Percentiles rank a stretch among this genome's conserved stretches.
phyloP scores from a whole-genome alignment of 2,888 invertebrate genomes.

The Stenodera caucasica region DNA sequence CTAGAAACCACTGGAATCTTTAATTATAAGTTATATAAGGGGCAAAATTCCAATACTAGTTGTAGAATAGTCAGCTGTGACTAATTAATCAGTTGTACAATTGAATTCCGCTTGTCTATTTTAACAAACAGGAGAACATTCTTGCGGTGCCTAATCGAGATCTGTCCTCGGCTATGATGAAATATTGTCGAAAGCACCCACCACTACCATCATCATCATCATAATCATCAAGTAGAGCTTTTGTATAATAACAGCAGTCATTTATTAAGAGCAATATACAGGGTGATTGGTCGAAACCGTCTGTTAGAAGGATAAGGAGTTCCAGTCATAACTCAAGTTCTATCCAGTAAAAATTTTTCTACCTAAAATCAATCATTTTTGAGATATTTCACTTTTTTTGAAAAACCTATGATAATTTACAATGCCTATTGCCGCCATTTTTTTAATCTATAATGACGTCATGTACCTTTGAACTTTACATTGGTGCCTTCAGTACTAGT shows the following conservation, averaged over 20 bases:
- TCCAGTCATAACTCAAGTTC: too few relatives aligned
- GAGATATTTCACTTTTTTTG: too few relatives aligned
- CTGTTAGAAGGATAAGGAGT: too few relatives aligned
- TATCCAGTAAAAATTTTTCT: too few relatives aligned
- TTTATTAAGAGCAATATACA: constrained; percentile 42
- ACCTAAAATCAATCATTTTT: too few relatives aligned
- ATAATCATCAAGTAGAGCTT: constrained; percentile 42
- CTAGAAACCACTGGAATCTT: constrained; percentile 43
- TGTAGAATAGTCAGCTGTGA: constrained; percentile 38
- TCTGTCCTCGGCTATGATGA: constrained; percentile 43
- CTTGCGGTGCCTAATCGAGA: constrained; percentile 47
- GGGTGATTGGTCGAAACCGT: too few relatives aligned
- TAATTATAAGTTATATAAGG: constrained; percentile 48
- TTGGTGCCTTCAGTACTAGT: too few relatives aligned
- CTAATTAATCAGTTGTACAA: constrained; percentile 54
- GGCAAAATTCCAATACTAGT: constrained; percentile 39
- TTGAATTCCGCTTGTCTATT: constrained; percentile 53
- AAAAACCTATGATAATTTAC: too few relatives aligned
- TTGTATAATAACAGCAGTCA: constrained; percentile 42
- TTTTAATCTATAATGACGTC: too few relatives aligned
- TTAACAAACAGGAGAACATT: constrained; percentile 50
- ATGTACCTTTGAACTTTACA: too few relatives aligned
- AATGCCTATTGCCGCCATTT: too few relatives aligned
- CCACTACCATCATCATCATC: constrained; percentile 11
- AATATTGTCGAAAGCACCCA: constrained; percentile 34